These are phyloP conservation scores for Hymenochirus boettgeri DNA, from an alignment of 2,113 vertebrate species.

Conservation along the genomic window DNA sequence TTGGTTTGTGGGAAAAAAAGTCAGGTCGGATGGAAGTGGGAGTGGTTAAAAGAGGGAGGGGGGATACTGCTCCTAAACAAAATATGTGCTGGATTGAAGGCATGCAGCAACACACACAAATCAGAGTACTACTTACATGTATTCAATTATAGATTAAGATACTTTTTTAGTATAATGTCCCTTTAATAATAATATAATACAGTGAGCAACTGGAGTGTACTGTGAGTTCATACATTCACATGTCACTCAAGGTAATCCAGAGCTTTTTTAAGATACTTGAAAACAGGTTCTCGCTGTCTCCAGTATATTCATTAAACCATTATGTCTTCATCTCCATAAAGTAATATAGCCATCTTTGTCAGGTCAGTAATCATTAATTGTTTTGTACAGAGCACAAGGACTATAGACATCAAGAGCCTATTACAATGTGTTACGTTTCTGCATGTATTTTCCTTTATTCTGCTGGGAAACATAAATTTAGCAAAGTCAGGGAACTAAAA, in stretches of 20 bases:
- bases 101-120: too few species aligned
- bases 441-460: slow-evolving; percentile 16
- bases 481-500: too few species aligned
- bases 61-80: too few species aligned
- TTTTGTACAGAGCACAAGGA: not conserved
- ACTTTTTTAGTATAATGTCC: too few species aligned
- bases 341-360: not conserved
- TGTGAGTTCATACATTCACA: not conserved
- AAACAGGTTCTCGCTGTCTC: slow-evolving; percentile 2
- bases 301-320: slow-evolving; percentile 10
- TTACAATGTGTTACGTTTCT: slow-evolving; percentile 17
- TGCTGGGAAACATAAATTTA: slow-evolving; percentile 15
- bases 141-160: too few species aligned
- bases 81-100: too few species aligned
- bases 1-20: too few species aligned
- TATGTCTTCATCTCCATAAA: slow-evolving; percentile 19
- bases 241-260: not conserved
- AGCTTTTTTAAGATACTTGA: not conserved
- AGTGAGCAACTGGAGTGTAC: too few species aligned
- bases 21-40: too few species aligned
- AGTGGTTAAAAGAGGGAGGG: too few species aligned
- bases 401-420: not conserved
- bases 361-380: slow-evolving; percentile 10
- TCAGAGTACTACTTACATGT: too few species aligned
- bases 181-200: too few species aligned